These are phyloP conservation scores for Cremastinae sp. DNA, from an alignment of 2,888 invertebrate species.

Conservation along the genomic window DNA sequence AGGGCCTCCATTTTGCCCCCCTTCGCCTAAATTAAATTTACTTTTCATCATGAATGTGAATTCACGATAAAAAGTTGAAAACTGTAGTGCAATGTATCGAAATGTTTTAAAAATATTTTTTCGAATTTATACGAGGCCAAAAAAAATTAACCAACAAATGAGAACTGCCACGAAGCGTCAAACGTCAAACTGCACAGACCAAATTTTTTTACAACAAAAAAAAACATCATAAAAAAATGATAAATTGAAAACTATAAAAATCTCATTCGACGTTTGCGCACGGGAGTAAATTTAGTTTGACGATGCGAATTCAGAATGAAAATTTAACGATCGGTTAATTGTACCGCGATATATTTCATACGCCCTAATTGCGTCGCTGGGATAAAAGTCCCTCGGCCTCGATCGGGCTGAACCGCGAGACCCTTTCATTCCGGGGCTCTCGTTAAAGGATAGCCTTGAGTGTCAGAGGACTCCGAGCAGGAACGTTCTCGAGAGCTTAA, in stretches of 20 bases:
- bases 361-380: conserved; percentile 24
- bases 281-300: background rate
- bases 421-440: conserved; percentile 15
- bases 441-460: conserved; percentile 52
- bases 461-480: conserved; percentile 28
- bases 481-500: conserved; percentile 33
- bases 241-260: conserved; percentile 13
- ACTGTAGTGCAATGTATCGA: no score
- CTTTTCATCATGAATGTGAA: no score
- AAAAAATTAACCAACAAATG: no score
- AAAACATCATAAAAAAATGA: no score
- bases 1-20: no score
- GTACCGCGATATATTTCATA: conserved; percentile 19
- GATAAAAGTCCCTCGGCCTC: conserved; percentile 4
- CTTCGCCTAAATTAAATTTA: no score
- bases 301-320: background rate
- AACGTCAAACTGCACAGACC: no score
- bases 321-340: conserved; percentile 25
- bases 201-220: no score
- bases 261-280: background rate
- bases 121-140: no score
- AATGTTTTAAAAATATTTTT: no score
- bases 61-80: no score
- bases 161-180: no score
- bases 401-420: conserved; percentile 9